Base-by-base conservation (phyloP, 2,113 vertebrate species). In the Hemiscyllium ocellatum region DNA sequence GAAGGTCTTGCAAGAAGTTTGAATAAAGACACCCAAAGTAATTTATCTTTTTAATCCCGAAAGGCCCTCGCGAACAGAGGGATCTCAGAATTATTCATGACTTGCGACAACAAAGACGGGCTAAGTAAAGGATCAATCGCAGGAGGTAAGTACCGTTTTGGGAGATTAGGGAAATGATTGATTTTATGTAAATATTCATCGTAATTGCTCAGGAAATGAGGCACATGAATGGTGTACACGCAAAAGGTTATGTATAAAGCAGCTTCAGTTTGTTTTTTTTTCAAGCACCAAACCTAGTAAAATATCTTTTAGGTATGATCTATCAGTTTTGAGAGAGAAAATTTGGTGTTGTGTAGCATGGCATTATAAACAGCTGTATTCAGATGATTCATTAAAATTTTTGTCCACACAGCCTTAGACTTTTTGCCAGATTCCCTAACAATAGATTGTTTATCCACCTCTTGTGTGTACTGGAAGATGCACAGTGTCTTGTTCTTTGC, bases 41-140 rank as follows among this genome's bases (percentile, higher is more conserved):
- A 37, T 52, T 78, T 20, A 12, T 69, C 72, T 7, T 29, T 47
- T 94, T 56, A 96, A 65, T 96, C 95, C 42, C 47, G 65, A 95
- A 83, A 99, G 98, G 98, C 98, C 0, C 96, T 99, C 95, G 1
- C 98, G 95, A 97, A 97, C 24, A 98, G 99, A 96, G 98, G 98
- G 94, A 98, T 99, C 95, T 97, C 97, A 95, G 99, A 99, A 96
- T 96, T 99, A 95, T 97, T 99, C 96, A 95, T 99, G 98, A 99
- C 99, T 76, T 98, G 98, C 0, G 99, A 99, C 97, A 97, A 97
- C 96, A 97, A 97, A 80, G 97, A 97, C 0, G 98, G 98, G 7
- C 96, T 98, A 12, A 96, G 96, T 0, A 96, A 96, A 8, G 98
- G 99, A 96, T 96, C 96, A 7, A 96, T 98, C 96, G 97, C 98